A percentile compares a stretch with the other conserved stretches of the same genome.
Conservation (phyloP, 2,888 invertebrate species). For the Lepetodrilus schrolli region DNA sequence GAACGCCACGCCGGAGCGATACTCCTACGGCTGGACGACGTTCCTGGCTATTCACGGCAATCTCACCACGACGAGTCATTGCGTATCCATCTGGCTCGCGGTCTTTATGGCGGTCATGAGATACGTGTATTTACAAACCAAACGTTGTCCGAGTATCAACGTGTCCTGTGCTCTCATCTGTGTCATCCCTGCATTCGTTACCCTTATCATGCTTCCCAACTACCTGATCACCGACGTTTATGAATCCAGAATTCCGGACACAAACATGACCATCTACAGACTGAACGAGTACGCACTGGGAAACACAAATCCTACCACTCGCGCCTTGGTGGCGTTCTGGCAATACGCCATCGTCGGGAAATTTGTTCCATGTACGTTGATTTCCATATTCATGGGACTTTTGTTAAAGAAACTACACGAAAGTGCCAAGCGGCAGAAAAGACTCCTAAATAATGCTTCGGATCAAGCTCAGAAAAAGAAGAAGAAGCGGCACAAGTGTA, state of each 20-base stretch:
- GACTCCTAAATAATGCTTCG: conserved; percentile 28
- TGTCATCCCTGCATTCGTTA: conserved; percentile 80
- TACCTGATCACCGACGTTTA: conserved; percentile 40
- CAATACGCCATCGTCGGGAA: conserved; percentile 94
- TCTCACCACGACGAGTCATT: conserved; percentile 89
- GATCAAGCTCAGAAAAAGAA: conserved; percentile 11
- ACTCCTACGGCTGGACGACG: conserved; percentile 71
- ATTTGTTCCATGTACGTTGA: conserved; percentile 89
- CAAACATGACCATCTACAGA: conserved; percentile 46
- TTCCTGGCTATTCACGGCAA: conserved; percentile 85
- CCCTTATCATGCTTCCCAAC: conserved; percentile 61
- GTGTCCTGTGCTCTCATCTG: conserved; percentile 27
- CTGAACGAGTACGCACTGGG: conserved; percentile 45
- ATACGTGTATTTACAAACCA: conserved; percentile 77
- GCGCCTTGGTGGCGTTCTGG: conserved; percentile 79
- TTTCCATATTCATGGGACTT: conserved; percentile 81
- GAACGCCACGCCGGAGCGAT: conserved; percentile 48
- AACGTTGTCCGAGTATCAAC: conserved; percentile 33
- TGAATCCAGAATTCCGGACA: conserved; percentile 6
- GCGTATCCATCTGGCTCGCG: conserved; percentile 94
- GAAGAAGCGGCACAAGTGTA: conserved; percentile 79
- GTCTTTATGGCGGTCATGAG: conserved; percentile 94
- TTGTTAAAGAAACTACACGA: conserved; percentile 73
- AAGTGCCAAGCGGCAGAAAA: conserved; percentile 45
- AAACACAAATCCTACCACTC: conserved; percentile 34